These are phyloP conservation scores for Camelus bactrianus DNA, from an alignment of 2,113 vertebrate species.

Conservation along the genomic window DNA sequence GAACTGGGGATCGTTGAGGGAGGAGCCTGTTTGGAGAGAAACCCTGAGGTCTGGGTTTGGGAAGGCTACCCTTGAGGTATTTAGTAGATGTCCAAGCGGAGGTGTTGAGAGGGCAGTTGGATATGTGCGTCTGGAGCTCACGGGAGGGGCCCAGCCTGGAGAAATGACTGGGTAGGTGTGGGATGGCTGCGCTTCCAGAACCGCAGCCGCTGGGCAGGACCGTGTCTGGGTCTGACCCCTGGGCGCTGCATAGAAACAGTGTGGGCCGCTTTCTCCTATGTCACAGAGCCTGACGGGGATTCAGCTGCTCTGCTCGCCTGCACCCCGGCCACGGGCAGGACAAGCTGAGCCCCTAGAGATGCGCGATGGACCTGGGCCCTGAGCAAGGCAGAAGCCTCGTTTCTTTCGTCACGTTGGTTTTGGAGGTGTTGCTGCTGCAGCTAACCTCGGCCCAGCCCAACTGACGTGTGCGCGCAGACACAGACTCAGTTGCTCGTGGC, in stretches of 20 bases:
- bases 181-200: neutral
- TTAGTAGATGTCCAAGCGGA: no score
- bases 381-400: neutral
- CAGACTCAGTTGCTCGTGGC: no score
- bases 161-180: neutral
- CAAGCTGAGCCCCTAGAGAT: neutral
- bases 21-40: neutral
- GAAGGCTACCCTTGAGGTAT: neutral
- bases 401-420: neutral
- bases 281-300: rapidly evolving
- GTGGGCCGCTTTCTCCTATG: neutral
- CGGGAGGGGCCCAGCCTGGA: neutral
- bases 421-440: neutral
- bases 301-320: neutral
- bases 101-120: neutral
- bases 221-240: neutral
- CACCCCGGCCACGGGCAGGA: rapidly evolving
- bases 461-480: rapidly evolving
- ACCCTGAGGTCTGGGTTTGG: neutral
- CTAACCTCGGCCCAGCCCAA: neutral
- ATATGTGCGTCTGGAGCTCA: neutral
- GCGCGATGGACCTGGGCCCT: rapidly evolving
- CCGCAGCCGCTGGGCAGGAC: neutral
- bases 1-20: neutral
- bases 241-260: no score